Evolutionary conservation across 1,140 invertebrate species (phyloP), one percentile per base, ranked within the genome.

Genomic region (Drosophila lacteicornis): DNA sequence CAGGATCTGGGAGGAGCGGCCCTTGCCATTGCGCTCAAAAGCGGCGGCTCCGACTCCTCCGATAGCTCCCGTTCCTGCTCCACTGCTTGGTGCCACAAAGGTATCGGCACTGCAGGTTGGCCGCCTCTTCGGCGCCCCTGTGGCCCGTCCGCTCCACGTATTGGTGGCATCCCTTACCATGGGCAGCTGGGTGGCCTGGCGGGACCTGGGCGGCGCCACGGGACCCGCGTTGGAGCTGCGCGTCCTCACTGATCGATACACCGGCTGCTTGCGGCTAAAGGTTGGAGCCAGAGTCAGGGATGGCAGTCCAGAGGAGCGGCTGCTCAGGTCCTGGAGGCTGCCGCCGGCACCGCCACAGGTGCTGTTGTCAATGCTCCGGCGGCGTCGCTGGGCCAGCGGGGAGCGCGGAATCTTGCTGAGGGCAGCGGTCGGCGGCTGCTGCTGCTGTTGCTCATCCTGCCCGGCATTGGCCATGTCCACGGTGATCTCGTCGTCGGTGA

Each of bases 61-160:
- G 30, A 1, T 33, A 33, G 5, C 13, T 17, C 9, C 56, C 1
- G 55, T 8, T 12, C n/a, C 57, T 15, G 36, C 11, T 60, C 6
- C 61, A 27, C 42, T 30, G 3, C 51, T 33, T 93, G 25, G 94
- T 25, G 75, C 53, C 95, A 94, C 94, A 80, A 96, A 97, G 0
- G 96, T 96, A 17, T 97, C 96, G 4, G 94, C 91, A 42, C 94
- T 94, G n/a, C 96, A 92, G 2, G 94, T 94, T 0, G 96, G 94
- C 38, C 96, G 94, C 15, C 95, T 93, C 27, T 93, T 93, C 8
- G 65, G 56, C 7, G 70, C 25, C 9, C 38, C 73, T 1, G 69
- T 68, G 1, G 92, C 94, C 49, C 96, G 93, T 3, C 96, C 96
- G 74, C 95, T 95, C 96, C 96, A 96, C 1, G 96, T 96, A 68